Evolutionary conservation across 1,140 invertebrate genomes (phyloP), one percentile per base, ranked within the genome.

Genomic region (Caenorhabditis tropicalis): DNA sequence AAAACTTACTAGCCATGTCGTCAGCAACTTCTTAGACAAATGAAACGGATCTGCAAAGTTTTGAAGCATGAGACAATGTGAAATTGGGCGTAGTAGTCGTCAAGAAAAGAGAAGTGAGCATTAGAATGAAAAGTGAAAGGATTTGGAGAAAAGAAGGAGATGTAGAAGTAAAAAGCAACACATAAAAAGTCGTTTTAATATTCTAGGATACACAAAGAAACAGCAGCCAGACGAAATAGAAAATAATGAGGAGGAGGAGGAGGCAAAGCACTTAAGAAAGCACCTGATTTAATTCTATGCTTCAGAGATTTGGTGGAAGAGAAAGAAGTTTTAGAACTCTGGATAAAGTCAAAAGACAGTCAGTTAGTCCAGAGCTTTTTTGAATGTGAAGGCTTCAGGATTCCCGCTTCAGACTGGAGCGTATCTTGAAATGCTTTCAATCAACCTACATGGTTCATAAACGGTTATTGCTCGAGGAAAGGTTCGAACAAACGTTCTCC

Each of bases 171-270:
- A 43, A 43, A 43, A 43, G 39, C 39, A 43, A 43, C 39, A 43
- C 39, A 49, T n/a, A 43, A 56, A 81, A 81, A 81, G 65, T 74
- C 46, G 79, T 53, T 51, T 56, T 81, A 81, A 51, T 81, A 53
- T 81, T 51, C 46, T 53, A 56, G 79, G 31, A 81, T 51, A 39
- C 48, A 53, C 79, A 81, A 56, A 81, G 46, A 81, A 56, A 81
- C 29, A 36, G 31, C 48, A 27, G 24, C 7, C 1, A 24, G 27
- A 39, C 7, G 60, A 24, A 27, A 65, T 19, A n/a, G 33, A n/a
- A 79, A 31, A 21, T 48, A 49, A 79, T 48, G 51, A 56, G 79
- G 43, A 7, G 79, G 24, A 19, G 79, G 3, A 24, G 4, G n/a
- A n/a, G 1, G 79, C 9, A 81, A 31, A 51, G 46, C 48, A 29